A percentile compares a stretch with the other conserved stretches of the same genome.
Conservation (phyloP, 2,888 invertebrate species). For the Heliconius erato region DNA sequence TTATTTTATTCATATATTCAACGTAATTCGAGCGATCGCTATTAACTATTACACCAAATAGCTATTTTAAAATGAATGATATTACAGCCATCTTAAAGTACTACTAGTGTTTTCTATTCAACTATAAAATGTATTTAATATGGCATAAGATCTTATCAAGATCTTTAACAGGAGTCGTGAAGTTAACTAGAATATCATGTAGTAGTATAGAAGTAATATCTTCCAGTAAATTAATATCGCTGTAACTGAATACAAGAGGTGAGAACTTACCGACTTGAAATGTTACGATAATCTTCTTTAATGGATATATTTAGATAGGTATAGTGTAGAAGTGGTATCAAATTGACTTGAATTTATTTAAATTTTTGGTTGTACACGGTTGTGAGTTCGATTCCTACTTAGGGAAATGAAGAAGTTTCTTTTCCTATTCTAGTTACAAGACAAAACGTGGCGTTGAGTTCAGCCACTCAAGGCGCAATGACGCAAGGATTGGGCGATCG, state of each 20-base stretch:
- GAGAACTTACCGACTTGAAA: constrained; percentile 32
- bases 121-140: constrained; percentile 24
- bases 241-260: constrained; percentile 35
- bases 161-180: constrained; percentile 14
- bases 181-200: constrained; percentile 18
- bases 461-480: too few species aligned
- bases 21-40: neutral
- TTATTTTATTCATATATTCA: neutral
- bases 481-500: too few species aligned
- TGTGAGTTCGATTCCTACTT: too few species aligned
- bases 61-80: neutral
- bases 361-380: neutral
- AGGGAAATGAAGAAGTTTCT: too few species aligned
- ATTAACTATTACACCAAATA: neutral
- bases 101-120: constrained; percentile 6
- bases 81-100: constrained; percentile 1
- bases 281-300: constrained; percentile 37
- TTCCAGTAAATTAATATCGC: constrained; percentile 31
- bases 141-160: constrained; percentile 16
- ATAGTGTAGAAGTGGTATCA: constrained; percentile 22
- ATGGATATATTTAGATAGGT: constrained; percentile 1
- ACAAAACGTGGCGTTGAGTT: too few species aligned
- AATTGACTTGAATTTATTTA: neutral
- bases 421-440: too few species aligned
- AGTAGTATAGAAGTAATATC: constrained; percentile 1